Percentiles rank a stretch among this genome's conserved stretches.
phyloP scores from a whole-genome alignment of 2,113 vertebrate species.

The Solenodon paradoxus region DNA sequence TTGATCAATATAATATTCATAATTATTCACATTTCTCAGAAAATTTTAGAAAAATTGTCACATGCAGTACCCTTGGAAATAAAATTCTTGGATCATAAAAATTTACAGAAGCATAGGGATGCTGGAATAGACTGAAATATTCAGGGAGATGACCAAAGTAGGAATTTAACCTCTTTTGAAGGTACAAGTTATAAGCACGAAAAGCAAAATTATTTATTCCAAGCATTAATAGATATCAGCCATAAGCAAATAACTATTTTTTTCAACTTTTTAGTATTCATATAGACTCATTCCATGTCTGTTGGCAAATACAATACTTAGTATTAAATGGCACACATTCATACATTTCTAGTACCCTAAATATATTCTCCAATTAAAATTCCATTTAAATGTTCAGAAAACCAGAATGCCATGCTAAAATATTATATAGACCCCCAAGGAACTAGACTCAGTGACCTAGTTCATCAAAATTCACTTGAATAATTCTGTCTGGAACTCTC shows the following conservation, averaged over 20 bases:
- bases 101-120: background rate
- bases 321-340: background rate
- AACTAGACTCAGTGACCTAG: background rate
- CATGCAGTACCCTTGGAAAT: background rate
- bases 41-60: background rate
- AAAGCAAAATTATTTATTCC: background rate
- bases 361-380: conserved; percentile 23
- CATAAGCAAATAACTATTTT: background rate
- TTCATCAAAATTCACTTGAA: conserved; percentile 42
- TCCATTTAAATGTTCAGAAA: conserved; percentile 6
- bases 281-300: background rate
- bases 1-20: background rate
- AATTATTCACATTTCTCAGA: no score
- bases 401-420: background rate
- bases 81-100: background rate
- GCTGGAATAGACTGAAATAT: background rate
- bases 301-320: background rate
- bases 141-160: background rate
- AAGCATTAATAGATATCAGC: background rate
- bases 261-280: background rate
- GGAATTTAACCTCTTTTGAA: background rate
- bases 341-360: background rate
- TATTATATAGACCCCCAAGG: background rate
- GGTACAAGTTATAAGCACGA: background rate
- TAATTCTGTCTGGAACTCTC: conserved; percentile 1